Base-by-base conservation (phyloP, 1,140 invertebrate genomes). In the Melipona quadrifasciata region DNA sequence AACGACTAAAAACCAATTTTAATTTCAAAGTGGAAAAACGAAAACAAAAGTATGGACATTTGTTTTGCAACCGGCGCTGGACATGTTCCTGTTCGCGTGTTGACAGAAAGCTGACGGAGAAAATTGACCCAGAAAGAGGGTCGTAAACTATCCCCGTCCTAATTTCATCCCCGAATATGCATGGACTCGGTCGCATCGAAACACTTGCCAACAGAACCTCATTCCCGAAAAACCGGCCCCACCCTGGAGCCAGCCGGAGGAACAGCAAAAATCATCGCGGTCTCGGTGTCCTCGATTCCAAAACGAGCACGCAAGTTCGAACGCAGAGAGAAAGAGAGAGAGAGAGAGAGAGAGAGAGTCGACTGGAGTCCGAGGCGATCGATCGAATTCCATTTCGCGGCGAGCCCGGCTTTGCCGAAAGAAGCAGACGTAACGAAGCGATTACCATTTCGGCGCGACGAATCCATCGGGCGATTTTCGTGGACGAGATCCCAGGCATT, bases 401-500 rank as follows among this genome's bases (percentile, higher is more conserved):
- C 16, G 71, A 16, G 24, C 21, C 39, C 17, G 47, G 61, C 64
- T 67, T 65, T 65, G n/a, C 6, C 64, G 64, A 70, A 78, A 67
- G 51, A 70, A 47, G 51, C 73, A 51, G 34, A 77, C 64, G 74
- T 84, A 84, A 84, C 76, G 82, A 84, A 34, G 39, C 76, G 82
- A 84, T 84, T 79, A 83, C 75, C 75, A 71, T 83, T 78, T 79
- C 82, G 75, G 67, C 75, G 65, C 53, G 58, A 78, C 81, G 80
- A 82, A 88, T 73, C 67, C 55, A 51, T 79, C 65, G 55, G 64
- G 64, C 70, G 70, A 75, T 80, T 75, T 64, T 79, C 71, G 78
- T 61, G 78, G 73, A 84, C 53, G 24, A 61, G n/a, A 61, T 61
- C 58, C 55, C 58, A 34, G 68, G 58, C 76, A 70, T 61, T 47